Base-by-base conservation (phyloP, 2,888 invertebrate genomes). In the Macaria notata region DNA sequence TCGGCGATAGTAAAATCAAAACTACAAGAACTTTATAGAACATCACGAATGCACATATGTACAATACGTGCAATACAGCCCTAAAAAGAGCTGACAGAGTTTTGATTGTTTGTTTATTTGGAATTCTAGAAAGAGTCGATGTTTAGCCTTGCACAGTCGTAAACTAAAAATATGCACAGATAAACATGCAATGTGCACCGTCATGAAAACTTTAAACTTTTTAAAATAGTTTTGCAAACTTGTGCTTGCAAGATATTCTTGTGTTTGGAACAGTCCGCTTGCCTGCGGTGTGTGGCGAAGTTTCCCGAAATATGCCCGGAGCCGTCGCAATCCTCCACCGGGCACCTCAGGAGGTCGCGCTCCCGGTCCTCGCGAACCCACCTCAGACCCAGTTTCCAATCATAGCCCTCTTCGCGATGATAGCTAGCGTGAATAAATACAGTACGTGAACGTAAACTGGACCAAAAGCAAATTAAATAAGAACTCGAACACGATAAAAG, bases 221-320 rank as follows among this genome's bases (percentile, higher is more conserved):
- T 49, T 7, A 41, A 47, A 50, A 19, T 19, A 59, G 49, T 51
- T 54, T 81, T 93, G 93, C 80, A 93, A 90, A 78, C 92, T 50
- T n/a, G 54, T 41, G 45, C 9, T 50, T 36, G 49, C 55, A 46
- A 29, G 49, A 57, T 47, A 8, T 5, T 9, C 1, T 43, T 9
- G 31, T 36, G 88, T 79, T 19, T 92, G 86, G 75, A 66, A 64
- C 69, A 64, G 74, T 68, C 79, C 83, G 93, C 94, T 94, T 94
- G 95, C 95, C 95, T 97, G 92, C 97, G 95, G 92, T 97, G 97
- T 72, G 96, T 95, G 75, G 96, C 94, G 94, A 96, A 97, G 94
- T 96, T 96, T 80, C 96, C 96, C 76, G 96, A 96, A 83, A 96
- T 93, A 93, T 97, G 97, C 79, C 97, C 97, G 89, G 95, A 94